Evolutionary conservation across 2,113 vertebrate species (phyloP).

Genomic region (Laterallus jamaicensis): DNA sequence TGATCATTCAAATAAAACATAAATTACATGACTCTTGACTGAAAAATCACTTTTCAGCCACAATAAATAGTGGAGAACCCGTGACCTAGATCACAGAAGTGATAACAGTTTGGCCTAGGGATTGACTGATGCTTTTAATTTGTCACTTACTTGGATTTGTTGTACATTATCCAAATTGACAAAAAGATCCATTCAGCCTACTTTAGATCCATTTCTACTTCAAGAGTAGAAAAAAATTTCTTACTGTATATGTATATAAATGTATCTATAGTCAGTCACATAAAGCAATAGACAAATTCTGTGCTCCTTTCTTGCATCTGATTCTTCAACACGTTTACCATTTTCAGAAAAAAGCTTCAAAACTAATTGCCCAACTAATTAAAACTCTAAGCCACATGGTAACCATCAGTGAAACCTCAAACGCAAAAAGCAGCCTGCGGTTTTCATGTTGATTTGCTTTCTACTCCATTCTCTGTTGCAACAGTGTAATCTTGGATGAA

Average conservation of each 20-base stretch:
- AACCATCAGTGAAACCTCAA: constrained; percentile 1
- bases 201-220: background rate
- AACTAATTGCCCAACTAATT: constrained; percentile 43
- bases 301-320: background rate
- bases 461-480: background rate
- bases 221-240: background rate
- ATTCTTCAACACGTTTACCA: background rate
- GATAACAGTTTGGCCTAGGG: background rate
- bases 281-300: background rate
- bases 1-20: background rate
- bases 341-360: constrained; percentile 14
- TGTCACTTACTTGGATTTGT: background rate
- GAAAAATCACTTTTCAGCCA: background rate
- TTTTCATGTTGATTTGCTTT: background rate
- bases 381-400: constrained; percentile 22
- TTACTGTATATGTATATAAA: background rate
- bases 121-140: background rate
- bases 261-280: background rate
- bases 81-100: background rate
- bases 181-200: background rate
- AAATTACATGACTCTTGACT: background rate
- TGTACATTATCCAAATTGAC: background rate
- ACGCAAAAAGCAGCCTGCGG: background rate
- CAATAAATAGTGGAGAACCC: background rate
- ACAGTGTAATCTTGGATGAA: background rate